Evolutionary conservation across 2,888 invertebrate species (phyloP).

Genomic region (Synergus umbraculus): DNA sequence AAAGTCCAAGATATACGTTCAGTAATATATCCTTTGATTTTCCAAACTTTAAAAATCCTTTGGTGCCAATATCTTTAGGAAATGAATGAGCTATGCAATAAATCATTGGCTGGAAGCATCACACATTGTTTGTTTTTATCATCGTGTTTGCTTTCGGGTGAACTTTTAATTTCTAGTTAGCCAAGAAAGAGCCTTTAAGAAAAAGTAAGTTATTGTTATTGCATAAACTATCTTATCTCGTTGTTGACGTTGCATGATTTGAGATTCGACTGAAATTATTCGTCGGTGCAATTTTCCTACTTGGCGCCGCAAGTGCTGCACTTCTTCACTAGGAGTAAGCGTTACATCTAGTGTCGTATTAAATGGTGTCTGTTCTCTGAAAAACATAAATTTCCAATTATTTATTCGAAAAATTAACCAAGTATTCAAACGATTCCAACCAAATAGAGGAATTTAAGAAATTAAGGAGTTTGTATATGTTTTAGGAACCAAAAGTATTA

Average conservation of each 20-base stretch:
- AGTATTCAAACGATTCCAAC: no score
- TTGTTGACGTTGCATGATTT: constrained; percentile 89
- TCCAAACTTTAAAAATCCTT: neutral
- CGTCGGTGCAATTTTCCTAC: constrained; percentile 92
- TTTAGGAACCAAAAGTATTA: neutral
- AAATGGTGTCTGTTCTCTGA: constrained; percentile 84
- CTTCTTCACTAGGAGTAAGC: constrained; percentile 83
- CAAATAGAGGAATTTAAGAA: neutral
- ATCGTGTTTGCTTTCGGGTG: neutral
- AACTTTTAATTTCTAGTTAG: constrained; percentile 81
- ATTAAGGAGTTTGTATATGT: no score
- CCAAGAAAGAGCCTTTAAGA: constrained; percentile 92
- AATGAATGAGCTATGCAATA: neutral
- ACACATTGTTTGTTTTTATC: neutral
- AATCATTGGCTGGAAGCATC: neutral
- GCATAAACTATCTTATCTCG: constrained; percentile 92
- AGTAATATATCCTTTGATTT: neutral
- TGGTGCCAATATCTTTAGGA: neutral
- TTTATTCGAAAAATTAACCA: constrained; percentile 23
- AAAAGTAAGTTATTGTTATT: constrained; percentile 90
- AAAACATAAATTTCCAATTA: constrained; percentile 53
- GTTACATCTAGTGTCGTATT: constrained; percentile 70
- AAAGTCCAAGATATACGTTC: neutral
- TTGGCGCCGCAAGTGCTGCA: constrained; percentile 90
- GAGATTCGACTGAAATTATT: constrained; percentile 91